Evolutionary conservation across 2,888 invertebrate genomes (phyloP).

Genomic region (Ischnus inquisitorius): DNA sequence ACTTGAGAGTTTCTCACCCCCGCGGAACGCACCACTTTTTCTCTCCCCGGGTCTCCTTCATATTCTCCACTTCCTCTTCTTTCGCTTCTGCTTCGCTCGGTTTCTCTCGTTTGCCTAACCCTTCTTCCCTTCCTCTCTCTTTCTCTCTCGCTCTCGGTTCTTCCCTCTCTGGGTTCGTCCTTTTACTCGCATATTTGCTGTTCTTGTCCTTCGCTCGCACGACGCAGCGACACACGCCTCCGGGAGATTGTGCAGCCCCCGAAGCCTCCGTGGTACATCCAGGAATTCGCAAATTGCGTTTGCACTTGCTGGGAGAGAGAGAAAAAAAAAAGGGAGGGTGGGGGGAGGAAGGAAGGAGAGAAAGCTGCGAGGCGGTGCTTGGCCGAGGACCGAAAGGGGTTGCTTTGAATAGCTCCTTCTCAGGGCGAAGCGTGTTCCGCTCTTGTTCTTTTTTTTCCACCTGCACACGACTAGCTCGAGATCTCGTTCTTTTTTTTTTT

Average conservation of each 20-base stretch:
- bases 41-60: slow-evolving; percentile 34
- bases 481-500: neutral
- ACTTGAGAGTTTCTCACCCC: slow-evolving; percentile 52
- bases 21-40: slow-evolving; percentile 47
- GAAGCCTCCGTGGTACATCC: slow-evolving; percentile 38
- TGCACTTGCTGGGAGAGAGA: slow-evolving; percentile 43
- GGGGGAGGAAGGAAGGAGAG: slow-evolving; percentile 2
- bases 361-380: slow-evolving; percentile 29
- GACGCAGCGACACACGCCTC: neutral
- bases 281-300: slow-evolving; percentile 64
- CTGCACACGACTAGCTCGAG: neutral
- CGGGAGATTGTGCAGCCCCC: neutral
- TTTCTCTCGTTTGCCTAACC: slow-evolving; percentile 12
- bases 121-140: neutral
- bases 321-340: slow-evolving; percentile 1
- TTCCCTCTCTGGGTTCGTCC: no score
- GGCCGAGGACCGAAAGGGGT: slow-evolving; percentile 6
- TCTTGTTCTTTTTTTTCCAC: neutral
- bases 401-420: slow-evolving; percentile 43
- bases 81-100: slow-evolving; percentile 31
- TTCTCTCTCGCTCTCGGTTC: no score
- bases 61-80: slow-evolving; percentile 30
- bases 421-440: slow-evolving; percentile 1
- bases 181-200: slow-evolving; percentile 1
- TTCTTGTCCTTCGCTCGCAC: neutral